Conservation (phyloP, 2,797 vertebrate species). For the Acipenser oxyrinchus region DNA sequence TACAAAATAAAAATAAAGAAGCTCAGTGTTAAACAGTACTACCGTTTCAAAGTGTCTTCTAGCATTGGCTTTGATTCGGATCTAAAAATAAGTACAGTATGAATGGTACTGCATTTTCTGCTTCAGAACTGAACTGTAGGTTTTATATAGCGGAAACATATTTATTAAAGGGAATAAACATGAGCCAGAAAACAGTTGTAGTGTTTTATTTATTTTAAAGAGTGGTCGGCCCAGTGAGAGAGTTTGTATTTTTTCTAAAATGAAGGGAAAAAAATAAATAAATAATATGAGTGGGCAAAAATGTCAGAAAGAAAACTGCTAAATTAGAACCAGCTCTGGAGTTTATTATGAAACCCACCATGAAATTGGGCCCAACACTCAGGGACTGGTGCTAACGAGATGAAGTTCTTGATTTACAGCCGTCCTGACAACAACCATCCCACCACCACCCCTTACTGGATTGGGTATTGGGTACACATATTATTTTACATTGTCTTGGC, state of each 20-base stretch:
- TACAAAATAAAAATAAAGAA: too few species aligned
- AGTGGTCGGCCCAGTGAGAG: constrained; percentile 39
- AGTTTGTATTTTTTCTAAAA: constrained; percentile 16
- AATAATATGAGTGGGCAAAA: constrained; percentile 21
- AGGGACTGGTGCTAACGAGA: constrained; percentile 46
- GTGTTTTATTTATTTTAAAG: constrained; percentile 37
- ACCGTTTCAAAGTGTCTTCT: too few species aligned
- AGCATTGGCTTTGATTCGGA: too few species aligned
- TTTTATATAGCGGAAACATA: constrained; percentile 71
- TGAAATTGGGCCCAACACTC: constrained; percentile 61
- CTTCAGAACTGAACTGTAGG: constrained; percentile 50
- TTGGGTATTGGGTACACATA: too few species aligned
- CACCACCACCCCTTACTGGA: too few species aligned
- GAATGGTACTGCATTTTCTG: too few species aligned
- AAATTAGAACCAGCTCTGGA: constrained; percentile 55
- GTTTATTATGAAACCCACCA: constrained; percentile 62
- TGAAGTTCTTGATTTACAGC: neutral
- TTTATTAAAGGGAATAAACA: constrained; percentile 28
- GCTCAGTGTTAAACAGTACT: too few species aligned
- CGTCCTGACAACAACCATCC: too few species aligned
- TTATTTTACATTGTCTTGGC: too few species aligned
- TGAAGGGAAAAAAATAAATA: neutral
- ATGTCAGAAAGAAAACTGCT: constrained; percentile 42
- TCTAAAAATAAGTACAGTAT: too few species aligned
- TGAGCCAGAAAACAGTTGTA: constrained; percentile 54